Conservation (phyloP, 2,888 invertebrate species). For the Cataglyphis cursor region DNA sequence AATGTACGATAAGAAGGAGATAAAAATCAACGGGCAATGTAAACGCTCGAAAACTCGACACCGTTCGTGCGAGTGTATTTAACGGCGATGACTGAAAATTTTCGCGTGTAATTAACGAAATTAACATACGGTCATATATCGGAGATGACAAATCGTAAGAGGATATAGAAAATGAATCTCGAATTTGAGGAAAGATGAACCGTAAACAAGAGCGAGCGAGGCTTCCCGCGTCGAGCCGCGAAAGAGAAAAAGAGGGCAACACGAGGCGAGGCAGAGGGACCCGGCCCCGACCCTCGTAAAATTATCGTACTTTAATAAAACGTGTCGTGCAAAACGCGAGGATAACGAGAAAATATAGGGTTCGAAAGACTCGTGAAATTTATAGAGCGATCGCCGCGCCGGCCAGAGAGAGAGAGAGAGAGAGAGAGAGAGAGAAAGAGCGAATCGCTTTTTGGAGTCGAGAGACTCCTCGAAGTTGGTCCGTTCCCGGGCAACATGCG, state of each 20-base stretch:
- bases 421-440: no score
- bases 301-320: slow-evolving; percentile 80
- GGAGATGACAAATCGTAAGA: not conserved
- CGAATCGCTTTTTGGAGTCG: slow-evolving; percentile 71
- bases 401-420: slow-evolving; percentile 33
- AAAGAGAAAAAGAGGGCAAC: slow-evolving; percentile 48
- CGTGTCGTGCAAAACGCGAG: slow-evolving; percentile 79
- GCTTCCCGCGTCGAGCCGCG: slow-evolving; percentile 24
- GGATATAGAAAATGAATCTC: not conserved
- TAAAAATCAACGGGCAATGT: slow-evolving; percentile 46
- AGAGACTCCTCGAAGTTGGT: slow-evolving; percentile 60
- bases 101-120: slow-evolving; percentile 40
- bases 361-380: slow-evolving; percentile 78
- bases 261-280: slow-evolving; percentile 46
- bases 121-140: slow-evolving; percentile 29
- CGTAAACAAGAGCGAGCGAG: slow-evolving; percentile 43
- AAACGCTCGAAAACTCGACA: slow-evolving; percentile 37
- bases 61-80: slow-evolving; percentile 21
- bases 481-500: slow-evolving; percentile 37
- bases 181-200: not conserved
- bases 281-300: slow-evolving; percentile 73
- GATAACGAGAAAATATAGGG: slow-evolving; percentile 80
- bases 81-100: slow-evolving; percentile 30
- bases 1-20: slow-evolving; percentile 37
- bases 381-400: slow-evolving; percentile 77